Evolutionary conservation across 2,113 vertebrate genomes (phyloP).

Genomic region (Pteronura brasiliensis): DNA sequence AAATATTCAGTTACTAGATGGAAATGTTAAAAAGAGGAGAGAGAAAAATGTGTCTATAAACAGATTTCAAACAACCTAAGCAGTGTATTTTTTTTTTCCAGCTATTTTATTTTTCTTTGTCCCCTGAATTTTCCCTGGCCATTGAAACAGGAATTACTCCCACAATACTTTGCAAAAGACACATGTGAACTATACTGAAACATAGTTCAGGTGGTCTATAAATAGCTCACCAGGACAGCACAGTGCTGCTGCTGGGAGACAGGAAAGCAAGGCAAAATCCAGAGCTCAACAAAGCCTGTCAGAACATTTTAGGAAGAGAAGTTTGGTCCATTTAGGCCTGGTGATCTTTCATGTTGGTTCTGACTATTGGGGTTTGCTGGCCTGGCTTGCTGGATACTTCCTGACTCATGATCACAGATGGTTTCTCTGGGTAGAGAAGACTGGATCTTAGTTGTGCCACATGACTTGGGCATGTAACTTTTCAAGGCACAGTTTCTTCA

Average conservation of each 20-base stretch:
- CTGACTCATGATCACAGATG: not conserved
- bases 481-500: not conserved
- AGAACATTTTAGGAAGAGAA: conserved; percentile 73
- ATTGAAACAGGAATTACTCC: conserved; percentile 65
- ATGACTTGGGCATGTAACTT: not conserved
- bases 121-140: conserved; percentile 69
- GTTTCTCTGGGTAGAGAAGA: not conserved
- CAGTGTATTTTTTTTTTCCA: not conserved
- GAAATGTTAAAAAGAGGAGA: conserved; percentile 53
- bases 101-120: conserved; percentile 61
- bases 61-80: not conserved
- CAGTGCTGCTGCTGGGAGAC: conserved; percentile 61
- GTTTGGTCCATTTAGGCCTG: conserved; percentile 44
- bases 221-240: conserved; percentile 69
- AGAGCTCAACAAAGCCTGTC: conserved; percentile 40
- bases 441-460: not conserved
- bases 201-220: conserved; percentile 72
- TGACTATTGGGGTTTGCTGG: not conserved
- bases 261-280: conserved; percentile 71
- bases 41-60: not conserved
- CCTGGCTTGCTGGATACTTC: not conserved
- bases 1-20: not conserved
- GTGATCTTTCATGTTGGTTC: not conserved
- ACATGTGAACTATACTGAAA: conserved; percentile 51
- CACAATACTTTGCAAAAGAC: conserved; percentile 59